Conservation (phyloP, 2,888 invertebrate genomes). For the Synanthedon vespiformis region DNA sequence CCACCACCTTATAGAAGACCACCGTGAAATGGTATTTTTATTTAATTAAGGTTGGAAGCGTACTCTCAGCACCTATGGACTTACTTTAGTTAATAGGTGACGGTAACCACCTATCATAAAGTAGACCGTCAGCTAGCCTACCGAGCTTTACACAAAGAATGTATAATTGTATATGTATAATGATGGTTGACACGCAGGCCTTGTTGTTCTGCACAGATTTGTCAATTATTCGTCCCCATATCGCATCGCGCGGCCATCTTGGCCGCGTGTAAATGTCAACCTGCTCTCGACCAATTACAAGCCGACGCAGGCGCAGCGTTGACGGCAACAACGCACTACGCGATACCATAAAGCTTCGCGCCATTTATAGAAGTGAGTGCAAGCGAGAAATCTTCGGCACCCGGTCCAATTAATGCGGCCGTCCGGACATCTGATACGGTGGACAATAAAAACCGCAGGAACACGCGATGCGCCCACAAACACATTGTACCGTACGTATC, state of each 20-base stretch:
- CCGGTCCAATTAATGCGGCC: slow-evolving; percentile 60
- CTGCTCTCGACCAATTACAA: slow-evolving; percentile 65
- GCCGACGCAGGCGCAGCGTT: slow-evolving; percentile 50
- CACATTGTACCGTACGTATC: not conserved
- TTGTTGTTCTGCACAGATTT: slow-evolving; percentile 23
- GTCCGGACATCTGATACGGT: slow-evolving; percentile 38
- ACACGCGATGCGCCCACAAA: not conserved
- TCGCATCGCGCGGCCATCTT: slow-evolving; percentile 59
- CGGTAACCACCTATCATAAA: too few relatives aligned
- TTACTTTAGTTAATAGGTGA: too few relatives aligned
- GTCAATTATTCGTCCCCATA: slow-evolving; percentile 61
- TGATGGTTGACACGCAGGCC: slow-evolving; percentile 3
- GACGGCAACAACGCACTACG: slow-evolving; percentile 54
- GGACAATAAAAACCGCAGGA: slow-evolving; percentile 1
- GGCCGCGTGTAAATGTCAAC: slow-evolving; percentile 62
- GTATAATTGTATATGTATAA: slow-evolving; percentile 1
- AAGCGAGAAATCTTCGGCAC: slow-evolving; percentile 37
- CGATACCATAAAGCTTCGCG: slow-evolving; percentile 63
- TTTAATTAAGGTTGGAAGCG: too few relatives aligned
- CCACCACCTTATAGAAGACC: too few relatives aligned
- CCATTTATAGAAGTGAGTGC: slow-evolving; percentile 56
- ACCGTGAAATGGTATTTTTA: too few relatives aligned
- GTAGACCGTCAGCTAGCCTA: too few relatives aligned
- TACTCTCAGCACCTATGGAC: too few relatives aligned
- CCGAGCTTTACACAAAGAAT: too few relatives aligned